Base-by-base conservation (phyloP, 2,113 vertebrate genomes). In the Heteronetta atricapilla region DNA sequence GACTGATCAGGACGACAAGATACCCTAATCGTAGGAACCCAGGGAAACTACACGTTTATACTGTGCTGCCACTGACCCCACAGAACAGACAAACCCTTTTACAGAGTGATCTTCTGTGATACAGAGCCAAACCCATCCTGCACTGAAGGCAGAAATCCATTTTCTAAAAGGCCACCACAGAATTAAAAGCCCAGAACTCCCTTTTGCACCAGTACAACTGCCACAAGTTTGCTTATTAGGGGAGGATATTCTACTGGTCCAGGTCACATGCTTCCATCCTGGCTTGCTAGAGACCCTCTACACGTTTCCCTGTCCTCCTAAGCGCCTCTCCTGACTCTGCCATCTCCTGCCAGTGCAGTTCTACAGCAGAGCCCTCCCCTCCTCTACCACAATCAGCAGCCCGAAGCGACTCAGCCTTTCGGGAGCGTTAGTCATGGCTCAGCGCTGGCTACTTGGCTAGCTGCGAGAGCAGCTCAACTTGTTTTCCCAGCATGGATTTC, bases 401-500 rank as follows among this genome's bases (percentile, higher is more conserved):
- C 55, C 75, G 59, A 66, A 88, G 75, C 50, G 78, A 8, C 56
- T 74, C 78, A 52, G 76, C 52, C 89, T 68, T 92, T 82, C 34
- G 80, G 82, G 33, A 91, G 85, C 4, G 0, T 81, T 77, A 94
- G 52, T 84, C 89, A 88, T 8, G 66, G 92, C 85, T 56, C 87
- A 81, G 15, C 67, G 34, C 36, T 25, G 59, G 85, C 86, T 40
- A 85, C 13, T 21, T 55, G 74, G 87, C 73, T 75, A 75, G 84
- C 58, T 83, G 63, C 46, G 50, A 63, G 91, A 68, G 91, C 80
- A 56, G 76, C 63, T 60, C 68, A 89, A 53, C 79, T 93, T 91
- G 89, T 93, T 93, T 91, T 81, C 74, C 95, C 89, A 94, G 90
- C 81, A 72, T 23, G 31, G 64, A 91, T 90, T 96, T 96, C 96